Base-by-base conservation (phyloP, 1,140 invertebrate species). In the Neodiprion virginianus region DNA sequence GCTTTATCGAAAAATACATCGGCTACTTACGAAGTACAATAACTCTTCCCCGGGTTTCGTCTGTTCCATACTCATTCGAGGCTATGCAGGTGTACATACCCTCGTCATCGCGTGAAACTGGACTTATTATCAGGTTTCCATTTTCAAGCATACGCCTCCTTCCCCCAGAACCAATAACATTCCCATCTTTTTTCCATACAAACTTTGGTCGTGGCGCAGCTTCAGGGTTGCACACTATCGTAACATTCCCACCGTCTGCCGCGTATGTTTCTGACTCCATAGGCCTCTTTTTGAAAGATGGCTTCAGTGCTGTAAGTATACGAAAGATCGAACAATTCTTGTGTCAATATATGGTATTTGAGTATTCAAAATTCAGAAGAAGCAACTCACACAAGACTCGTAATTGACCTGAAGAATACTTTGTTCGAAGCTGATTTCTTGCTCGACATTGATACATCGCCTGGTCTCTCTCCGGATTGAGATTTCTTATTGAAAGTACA, bases 401-500 rank as follows among this genome's bases (percentile, higher is more conserved):
- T 4, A 99, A 88, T 81, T 99, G 96, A 1, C 94, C 97, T 10
- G 96, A 96, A 0, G 96, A 97, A 85, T 95, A 98, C 48, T 91
- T 92, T 0, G 93, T 93, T 81, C 96, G 97, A 8, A 98, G 89
- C 72, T 96, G 94, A 91, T 99, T 99, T 75, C 89, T 92, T 0
- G 97, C 97, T 81, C 93, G 90, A 86, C 98, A 99, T 81, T 99
- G 97, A 87, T 97, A 99, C 96, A 98, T 98, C n/a, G 95, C 97
- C 74, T 94, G 92, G 89, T 99, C 97, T 80, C 92, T 90, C 76
- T 94, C 92, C 73, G 93, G 91, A 85, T 95, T 91, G 17, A 97
- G 85, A 79, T 92, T 90, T 77, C 91, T 92, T 65, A 98, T 97
- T 49, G 92, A 96, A 17, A 98, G 83, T 8, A 97, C 93, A 90